Base-by-base conservation (phyloP, 2,888 invertebrate species). In the Troides oblongomaculatus region DNA sequence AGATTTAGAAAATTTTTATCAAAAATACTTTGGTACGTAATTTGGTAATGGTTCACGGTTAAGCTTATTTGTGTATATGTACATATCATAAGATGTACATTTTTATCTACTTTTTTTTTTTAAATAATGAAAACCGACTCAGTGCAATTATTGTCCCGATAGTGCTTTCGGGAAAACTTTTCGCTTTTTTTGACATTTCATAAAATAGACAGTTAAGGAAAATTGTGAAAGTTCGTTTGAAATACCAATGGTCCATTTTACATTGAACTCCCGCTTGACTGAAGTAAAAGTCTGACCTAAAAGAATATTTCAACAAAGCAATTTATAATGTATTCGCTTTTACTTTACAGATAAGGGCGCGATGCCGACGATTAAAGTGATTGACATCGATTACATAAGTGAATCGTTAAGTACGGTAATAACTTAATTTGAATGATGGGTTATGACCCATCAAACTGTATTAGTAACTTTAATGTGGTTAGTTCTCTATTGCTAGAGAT, bases 201-300 rank as follows among this genome's bases (percentile, higher is more conserved):
- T 60, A 56, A 70, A 70, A 66, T 66, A 70, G 66, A 70, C 63
- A 21, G 63, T 60, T 66, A 70, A 66, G 63, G 53, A 63, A 66
- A 63, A 62, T 59, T 66, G 66, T 63, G 14, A 64, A 66, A 70
- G 21, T 30, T 60, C 56, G 43, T 43, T 64, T 46, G 63, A 50
- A 58, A 62, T 58, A 7, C 12, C 30, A 62, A 36, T 12, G 53
- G 59, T 36, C 70, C 70, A 70, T 25, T 64, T 25, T 66, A 66
- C 18, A 25, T 1, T 60, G 70, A 70, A 10, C 70, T 46, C 66
- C n/a, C 17, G 10, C 3, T 39, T 21, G 36, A 60, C 53, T 66
- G 57, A 63, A 21, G 39, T 30, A 25, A 56, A 43, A 66, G 58
- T n/a, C 8, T 46, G 56, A n/a, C 23, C 14, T 7, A 43, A 69